phyloP scores from a whole-genome alignment of 2,888 invertebrate species.

The Apamea anceps region DNA sequence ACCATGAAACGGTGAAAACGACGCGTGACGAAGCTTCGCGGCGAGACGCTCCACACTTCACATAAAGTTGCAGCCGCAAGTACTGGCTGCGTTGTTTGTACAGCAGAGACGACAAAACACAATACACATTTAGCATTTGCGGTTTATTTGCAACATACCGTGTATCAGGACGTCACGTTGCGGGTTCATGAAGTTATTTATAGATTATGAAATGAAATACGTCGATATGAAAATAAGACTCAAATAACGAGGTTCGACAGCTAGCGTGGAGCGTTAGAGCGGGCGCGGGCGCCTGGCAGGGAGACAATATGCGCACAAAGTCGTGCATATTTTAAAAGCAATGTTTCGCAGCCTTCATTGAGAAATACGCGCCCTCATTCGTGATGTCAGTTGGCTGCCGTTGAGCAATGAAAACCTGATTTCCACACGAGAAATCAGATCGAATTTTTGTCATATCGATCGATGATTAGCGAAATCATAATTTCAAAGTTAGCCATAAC shows the following conservation, averaged over 20 bases:
- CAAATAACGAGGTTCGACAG: slow-evolving; percentile 35
- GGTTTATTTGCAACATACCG: slow-evolving; percentile 43
- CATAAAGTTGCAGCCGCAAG: slow-evolving; percentile 33
- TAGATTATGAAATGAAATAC: slow-evolving; percentile 50
- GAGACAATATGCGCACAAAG: slow-evolving; percentile 82
- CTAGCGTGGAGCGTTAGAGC: slow-evolving; percentile 53
- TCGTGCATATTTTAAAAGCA: slow-evolving; percentile 89
- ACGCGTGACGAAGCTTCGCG: slow-evolving; percentile 34
- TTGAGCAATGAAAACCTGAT: slow-evolving; percentile 88
- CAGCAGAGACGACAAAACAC: slow-evolving; percentile 38
- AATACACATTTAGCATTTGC: slow-evolving; percentile 45
- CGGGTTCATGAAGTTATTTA: slow-evolving; percentile 46
- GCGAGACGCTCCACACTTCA: slow-evolving; percentile 4
- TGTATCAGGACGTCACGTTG: slow-evolving; percentile 31
- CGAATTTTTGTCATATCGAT: slow-evolving; percentile 79
- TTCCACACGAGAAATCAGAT: slow-evolving; percentile 86
- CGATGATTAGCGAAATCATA: slow-evolving; percentile 59
- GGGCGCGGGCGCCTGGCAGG: slow-evolving; percentile 57
- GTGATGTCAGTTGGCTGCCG: slow-evolving; percentile 84
- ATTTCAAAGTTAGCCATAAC: slow-evolving; percentile 43
- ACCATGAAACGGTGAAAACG: slow-evolving; percentile 49
- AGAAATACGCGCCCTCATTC: slow-evolving; percentile 89
- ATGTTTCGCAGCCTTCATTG: slow-evolving; percentile 89
- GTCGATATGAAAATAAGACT: slow-evolving; percentile 32
- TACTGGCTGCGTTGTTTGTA: slow-evolving; percentile 28